Conservation (phyloP, 2,797 vertebrate genomes). For the Scolopax rusticola region DNA sequence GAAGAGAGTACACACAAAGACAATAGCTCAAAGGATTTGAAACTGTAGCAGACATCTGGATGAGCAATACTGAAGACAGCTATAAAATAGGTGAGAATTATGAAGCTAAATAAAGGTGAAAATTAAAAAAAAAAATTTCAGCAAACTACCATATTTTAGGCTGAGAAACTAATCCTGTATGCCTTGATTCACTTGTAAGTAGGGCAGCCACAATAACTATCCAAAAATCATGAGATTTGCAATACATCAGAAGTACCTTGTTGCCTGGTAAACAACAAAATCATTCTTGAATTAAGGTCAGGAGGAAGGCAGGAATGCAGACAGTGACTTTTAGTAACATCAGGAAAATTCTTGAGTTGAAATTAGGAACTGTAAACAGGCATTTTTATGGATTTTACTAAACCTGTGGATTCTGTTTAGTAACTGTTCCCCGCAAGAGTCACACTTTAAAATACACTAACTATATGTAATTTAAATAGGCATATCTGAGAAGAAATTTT, state of each 20-base stretch:
- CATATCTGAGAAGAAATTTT: neutral
- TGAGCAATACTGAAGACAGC: neutral
- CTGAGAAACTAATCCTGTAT: neutral
- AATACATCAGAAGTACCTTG: neutral
- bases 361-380: neutral
- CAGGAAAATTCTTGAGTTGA: neutral
- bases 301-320: neutral
- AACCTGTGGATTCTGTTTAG: neutral
- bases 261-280: neutral
- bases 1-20: neutral
- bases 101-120: neutral
- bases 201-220: neutral
- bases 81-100: neutral
- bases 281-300: neutral
- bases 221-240: neutral
- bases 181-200: neutral
- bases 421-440: neutral
- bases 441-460: neutral
- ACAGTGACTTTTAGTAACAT: neutral
- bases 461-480: neutral
- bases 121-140: neutral
- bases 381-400: neutral
- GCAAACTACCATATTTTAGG: neutral
- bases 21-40: neutral
- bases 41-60: neutral